phyloP scores from a whole-genome alignment of 92 coral and sea anemone genomes.

The Chrysogorgia sp. region DNA sequence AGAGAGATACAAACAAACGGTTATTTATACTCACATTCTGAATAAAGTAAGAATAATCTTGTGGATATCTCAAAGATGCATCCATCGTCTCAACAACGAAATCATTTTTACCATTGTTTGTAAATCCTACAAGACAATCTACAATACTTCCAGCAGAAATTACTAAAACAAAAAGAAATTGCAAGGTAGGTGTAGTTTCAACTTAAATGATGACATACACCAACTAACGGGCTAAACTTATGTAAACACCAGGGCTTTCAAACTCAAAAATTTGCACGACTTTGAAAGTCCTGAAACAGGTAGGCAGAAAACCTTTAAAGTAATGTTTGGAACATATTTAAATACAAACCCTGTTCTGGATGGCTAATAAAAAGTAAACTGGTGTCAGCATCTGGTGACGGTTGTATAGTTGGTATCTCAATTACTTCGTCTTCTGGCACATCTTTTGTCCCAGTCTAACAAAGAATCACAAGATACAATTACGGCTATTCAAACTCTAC shows the following conservation, averaged over 20 bases:
- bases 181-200: too few species aligned
- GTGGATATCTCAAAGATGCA: conserved; percentile 99
- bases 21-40: conserved; percentile 80
- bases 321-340: not conserved
- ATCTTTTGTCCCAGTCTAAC: conserved; percentile 81
- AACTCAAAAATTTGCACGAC: too few species aligned
- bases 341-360: conserved; percentile 70
- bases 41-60: conserved; percentile 91
- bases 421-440: conserved; percentile 79
- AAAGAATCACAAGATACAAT: too few species aligned
- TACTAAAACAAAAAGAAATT: conserved; percentile 49
- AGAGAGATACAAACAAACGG: not conserved
- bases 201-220: too few species aligned
- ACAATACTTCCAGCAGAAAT: conserved; percentile 84
- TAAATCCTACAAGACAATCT: conserved; percentile 89
- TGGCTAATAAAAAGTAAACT: conserved; percentile 85
- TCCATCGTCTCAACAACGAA: conserved; percentile 86
- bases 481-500: too few species aligned
- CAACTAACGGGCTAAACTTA: too few species aligned
- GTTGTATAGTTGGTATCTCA: conserved; percentile 77
- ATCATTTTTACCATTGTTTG: conserved; percentile 90
- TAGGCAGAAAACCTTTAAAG: not conserved
- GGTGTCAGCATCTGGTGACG: conserved; percentile 98
- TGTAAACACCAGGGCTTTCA: too few species aligned
- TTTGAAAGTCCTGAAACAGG: not conserved